phyloP scores from a whole-genome alignment of 1,140 invertebrate genomes.

The Atta cephalotes region DNA sequence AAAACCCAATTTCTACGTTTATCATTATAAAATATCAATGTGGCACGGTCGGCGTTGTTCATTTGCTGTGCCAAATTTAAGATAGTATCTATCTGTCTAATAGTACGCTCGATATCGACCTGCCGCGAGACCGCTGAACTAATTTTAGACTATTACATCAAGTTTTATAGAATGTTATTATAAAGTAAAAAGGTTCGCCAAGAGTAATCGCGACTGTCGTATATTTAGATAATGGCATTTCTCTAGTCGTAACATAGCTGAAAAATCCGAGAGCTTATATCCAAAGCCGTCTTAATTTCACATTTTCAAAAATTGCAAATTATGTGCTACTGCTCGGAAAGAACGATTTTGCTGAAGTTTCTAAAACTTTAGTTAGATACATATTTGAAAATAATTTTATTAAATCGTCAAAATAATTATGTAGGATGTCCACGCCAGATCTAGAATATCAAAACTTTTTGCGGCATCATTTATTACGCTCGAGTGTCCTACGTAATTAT shows the following conservation, averaged over 20 bases:
- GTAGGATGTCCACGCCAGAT: too few relatives aligned
- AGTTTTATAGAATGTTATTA: constrained; percentile 41
- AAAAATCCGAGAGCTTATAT: constrained; percentile 19
- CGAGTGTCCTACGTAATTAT: too few relatives aligned
- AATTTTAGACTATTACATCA: constrained; percentile 37
- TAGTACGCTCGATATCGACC: constrained; percentile 40
- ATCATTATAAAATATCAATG: constrained; percentile 31
- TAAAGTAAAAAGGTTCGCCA: constrained; percentile 31
- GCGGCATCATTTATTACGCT: too few relatives aligned
- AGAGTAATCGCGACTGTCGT: constrained; percentile 5
- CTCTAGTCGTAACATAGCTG: neutral
- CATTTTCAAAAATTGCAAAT: constrained; percentile 7
- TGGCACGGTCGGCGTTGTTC: neutral
- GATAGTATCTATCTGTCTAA: constrained; percentile 26
- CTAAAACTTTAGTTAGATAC: too few relatives aligned
- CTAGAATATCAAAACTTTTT: too few relatives aligned
- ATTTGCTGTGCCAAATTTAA: constrained; percentile 36
- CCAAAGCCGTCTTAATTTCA: constrained; percentile 4
- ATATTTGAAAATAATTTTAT: too few relatives aligned
- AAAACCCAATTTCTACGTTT: constrained; percentile 26
- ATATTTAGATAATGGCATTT: constrained; percentile 2
- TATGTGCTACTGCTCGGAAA: too few relatives aligned
- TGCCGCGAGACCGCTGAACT: neutral
- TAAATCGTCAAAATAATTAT: too few relatives aligned
- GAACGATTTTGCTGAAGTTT: too few relatives aligned